These are phyloP conservation scores for Scaptomyza hsui DNA, from an alignment of 1,140 invertebrate species.

Conservation along the genomic window DNA sequence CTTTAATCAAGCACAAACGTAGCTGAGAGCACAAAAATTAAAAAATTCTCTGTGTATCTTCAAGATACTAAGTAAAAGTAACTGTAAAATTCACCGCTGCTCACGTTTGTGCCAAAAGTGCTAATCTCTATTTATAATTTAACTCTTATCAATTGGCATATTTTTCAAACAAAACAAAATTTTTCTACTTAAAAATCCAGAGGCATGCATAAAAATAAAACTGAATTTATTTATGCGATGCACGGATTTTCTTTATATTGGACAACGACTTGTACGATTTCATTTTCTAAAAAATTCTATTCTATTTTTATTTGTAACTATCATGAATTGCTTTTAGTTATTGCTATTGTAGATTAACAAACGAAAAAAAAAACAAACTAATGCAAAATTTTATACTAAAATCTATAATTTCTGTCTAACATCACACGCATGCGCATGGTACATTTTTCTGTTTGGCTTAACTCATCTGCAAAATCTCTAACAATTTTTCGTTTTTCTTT, in stretches of 20 bases:
- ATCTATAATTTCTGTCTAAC: conserved; percentile 84
- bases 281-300: not conserved
- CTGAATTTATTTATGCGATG: conserved; percentile 15
- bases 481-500: conserved; percentile 58
- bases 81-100: conserved; percentile 10
- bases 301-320: not conserved
- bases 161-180: not conserved
- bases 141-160: conserved; percentile 42
- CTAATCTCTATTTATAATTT: not conserved
- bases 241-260: not conserved
- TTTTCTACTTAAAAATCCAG: not conserved
- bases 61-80: conserved; percentile 5
- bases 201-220: conserved; percentile 28
- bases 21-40: conserved; percentile 37
- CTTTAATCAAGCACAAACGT: conserved; percentile 53
- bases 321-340: conserved; percentile 59
- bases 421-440: conserved; percentile 84
- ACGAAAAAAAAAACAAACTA: conserved; percentile 35
- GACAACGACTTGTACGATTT: not conserved
- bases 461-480: conserved; percentile 73
- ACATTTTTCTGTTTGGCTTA: conserved; percentile 75
- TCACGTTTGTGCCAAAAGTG: conserved; percentile 57
- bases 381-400: conserved; percentile 82
- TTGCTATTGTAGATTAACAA: conserved; percentile 66
- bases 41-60: not conserved